Percentiles rank a stretch among this genome's conserved stretches.
Evolutionary conservation across 2,113 vertebrate genomes (phyloP).

Genomic region (Hydrochoerus hydrochaeris): DNA sequence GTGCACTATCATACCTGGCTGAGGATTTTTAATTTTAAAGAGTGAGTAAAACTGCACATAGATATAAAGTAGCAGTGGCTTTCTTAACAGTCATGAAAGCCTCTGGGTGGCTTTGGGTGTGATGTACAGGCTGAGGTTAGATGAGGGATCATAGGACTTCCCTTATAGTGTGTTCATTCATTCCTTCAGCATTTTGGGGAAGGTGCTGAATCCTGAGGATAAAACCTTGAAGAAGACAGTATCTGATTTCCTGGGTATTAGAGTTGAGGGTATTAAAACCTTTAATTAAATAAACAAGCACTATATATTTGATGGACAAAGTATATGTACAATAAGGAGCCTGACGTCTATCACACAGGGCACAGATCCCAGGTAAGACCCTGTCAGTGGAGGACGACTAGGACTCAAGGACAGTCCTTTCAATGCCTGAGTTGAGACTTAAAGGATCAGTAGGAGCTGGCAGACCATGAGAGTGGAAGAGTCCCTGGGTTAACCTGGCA

Average conservation of each 20-base stretch:
- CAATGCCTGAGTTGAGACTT: not conserved
- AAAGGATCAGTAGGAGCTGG: not conserved
- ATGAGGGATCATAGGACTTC: not conserved
- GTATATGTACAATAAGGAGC: not conserved
- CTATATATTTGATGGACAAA: not conserved
- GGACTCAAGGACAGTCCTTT: not conserved
- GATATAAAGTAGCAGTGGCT: not conserved
- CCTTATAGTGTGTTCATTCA: not conserved
- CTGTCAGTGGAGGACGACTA: not conserved
- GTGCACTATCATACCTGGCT: not conserved
- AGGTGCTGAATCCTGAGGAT: conserved; percentile 1
- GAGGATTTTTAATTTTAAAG: not conserved
- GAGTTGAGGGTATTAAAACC: not conserved
- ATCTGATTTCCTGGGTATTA: not conserved
- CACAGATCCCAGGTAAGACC: not conserved
- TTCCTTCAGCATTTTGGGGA: not conserved
- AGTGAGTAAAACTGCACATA: not conserved
- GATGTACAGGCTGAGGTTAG: not conserved
- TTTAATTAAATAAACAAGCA: conserved; percentile 5
- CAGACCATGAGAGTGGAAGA: not conserved
- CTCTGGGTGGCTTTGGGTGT: not conserved
- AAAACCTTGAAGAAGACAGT: not conserved
- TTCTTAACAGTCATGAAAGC: not conserved
- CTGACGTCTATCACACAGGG: not conserved
- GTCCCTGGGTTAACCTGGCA: not conserved